Base-by-base conservation (phyloP, 1,140 invertebrate genomes). In the Brachionus koreanus region DNA sequence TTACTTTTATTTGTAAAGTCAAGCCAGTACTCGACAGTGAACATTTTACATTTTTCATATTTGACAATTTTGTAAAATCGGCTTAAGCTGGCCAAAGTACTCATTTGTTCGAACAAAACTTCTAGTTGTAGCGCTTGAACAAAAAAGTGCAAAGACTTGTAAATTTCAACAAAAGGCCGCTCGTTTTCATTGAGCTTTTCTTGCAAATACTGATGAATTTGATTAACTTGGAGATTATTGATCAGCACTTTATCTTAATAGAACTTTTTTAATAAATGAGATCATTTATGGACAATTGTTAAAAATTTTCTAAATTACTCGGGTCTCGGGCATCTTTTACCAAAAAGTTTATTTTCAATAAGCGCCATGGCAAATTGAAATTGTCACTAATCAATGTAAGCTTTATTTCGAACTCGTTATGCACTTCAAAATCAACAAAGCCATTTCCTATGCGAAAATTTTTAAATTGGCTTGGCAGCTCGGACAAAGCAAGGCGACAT, bases 241-340 rank as follows among this genome's bases (percentile, higher is more conserved):
- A 83, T 82, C 10, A 83, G 63, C 25, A 37, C 67, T 82, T 74
- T 46, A 23, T 69, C 77, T 72, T 39, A 43, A 63, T 25, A 67
- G 9, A 79, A 37, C 33, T 29, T 42, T 33, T 12, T 37, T 63
- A 39, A 69, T 69, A 69, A 69, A 69, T 69, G 37, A 69, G 65
- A 69, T 72, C n/a, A 29, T 57, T 43, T 43, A 5, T 63, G 83
- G 79, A 82, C 19, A n/a, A 52, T 13, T 9, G 7, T 29, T 16
- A 52, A 42, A 63, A 23, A 9, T 35, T 63, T 82, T 83, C 29
- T 76, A 72, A 42, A 69, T 83, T 81, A 83, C 85, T 85, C 88
- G 96, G 95, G 77, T 96, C 98, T 89, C 98, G 96, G 88, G 93
- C 93, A 86, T 98, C 97, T 87, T 97, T 95, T 3, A 99, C 96